Base-by-base conservation (phyloP, 2,113 vertebrate species). In the Callopanchax toddi region DNA sequence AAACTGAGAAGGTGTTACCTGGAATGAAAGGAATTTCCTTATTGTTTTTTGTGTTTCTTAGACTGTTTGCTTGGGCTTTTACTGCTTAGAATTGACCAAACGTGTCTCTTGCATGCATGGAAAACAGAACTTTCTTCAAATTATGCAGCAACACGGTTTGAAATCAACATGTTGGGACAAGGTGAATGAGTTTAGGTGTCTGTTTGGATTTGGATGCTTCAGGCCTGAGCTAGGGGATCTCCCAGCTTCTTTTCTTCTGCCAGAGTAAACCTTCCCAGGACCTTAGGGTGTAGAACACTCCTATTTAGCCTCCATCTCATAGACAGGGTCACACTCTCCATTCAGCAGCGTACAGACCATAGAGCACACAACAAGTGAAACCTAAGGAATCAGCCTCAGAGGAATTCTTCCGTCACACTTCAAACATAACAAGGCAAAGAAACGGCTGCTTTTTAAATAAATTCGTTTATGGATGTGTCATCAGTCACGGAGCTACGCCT, bases 321-420 rank as follows among this genome's bases (percentile, higher is more conserved):
- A 43, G 81, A 60, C 79, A 58, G 52, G 69, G 83, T 78, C 77
- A 46, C 67, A 69, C 49, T 46, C 74, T 63, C 67, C 55, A 50
- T 65, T 76, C 73, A 74, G 54, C 82, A 78, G 75, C 84, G 83
- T 74, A 81, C 65, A 72, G 59, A 25, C 48, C 56, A 53, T 46
- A 62, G 53, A 70, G 79, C 72, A 62, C 60, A 71, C 53, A 53
- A 59, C 39, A 18, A 82, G 63, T 16, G 40, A 69, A 75, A 58
- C 43, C 48, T 71, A 53, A 61, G 79, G 79, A 73, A 69, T 85
- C 81, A 74, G 26, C 48, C 25, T 52, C 55, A 18, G 21, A 77
- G 74, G 83, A 88, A 87, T 81, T 74, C 69, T 67, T 73, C 60
- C 54, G 54, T 81, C 65, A 83, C 70, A 77, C 79, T 62, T 69